Evolutionary conservation across 2,888 invertebrate genomes (phyloP).

Genomic region (Dryobota labecula): DNA sequence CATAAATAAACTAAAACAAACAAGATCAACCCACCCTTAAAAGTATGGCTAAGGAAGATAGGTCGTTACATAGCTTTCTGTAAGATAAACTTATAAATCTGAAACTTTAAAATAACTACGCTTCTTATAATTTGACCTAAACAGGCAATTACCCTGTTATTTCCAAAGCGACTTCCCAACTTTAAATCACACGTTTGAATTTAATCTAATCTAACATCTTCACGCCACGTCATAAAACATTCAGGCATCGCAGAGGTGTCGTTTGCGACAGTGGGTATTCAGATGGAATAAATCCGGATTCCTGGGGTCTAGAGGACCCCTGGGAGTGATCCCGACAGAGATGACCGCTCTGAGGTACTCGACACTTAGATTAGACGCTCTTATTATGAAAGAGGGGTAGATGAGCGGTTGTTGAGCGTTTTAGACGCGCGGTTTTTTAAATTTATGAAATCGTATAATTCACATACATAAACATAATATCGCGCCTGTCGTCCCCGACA

Average conservation of each 20-base stretch:
- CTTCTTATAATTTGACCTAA: not conserved
- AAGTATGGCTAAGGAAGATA: not conserved
- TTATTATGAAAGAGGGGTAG: slow-evolving; percentile 72
- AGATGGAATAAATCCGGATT: slow-evolving; percentile 87
- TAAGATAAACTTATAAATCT: not conserved
- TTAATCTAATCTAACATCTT: slow-evolving; percentile 84
- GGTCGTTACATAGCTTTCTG: not conserved
- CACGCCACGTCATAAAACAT: slow-evolving; percentile 81
- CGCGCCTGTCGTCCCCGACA: no score
- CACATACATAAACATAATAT: no score
- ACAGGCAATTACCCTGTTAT: slow-evolving; percentile 19
- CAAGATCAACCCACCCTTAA: no score
- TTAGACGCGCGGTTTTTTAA: slow-evolving; percentile 10
- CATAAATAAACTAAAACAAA: no score
- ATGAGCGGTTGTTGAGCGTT: slow-evolving; percentile 71
- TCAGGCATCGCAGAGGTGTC: slow-evolving; percentile 82
- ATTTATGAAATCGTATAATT: no score
- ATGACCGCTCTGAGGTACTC: slow-evolving; percentile 88
- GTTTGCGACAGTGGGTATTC: slow-evolving; percentile 81
- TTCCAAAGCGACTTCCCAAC: slow-evolving; percentile 27
- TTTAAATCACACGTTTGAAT: slow-evolving; percentile 68
- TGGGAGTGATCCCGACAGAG: slow-evolving; percentile 87
- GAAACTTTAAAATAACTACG: not conserved
- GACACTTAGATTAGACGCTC: slow-evolving; percentile 86
- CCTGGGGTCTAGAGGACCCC: slow-evolving; percentile 85